Evolutionary conservation across 2,113 vertebrate genomes (phyloP).

Genomic region (Osmerus eperlanus): DNA sequence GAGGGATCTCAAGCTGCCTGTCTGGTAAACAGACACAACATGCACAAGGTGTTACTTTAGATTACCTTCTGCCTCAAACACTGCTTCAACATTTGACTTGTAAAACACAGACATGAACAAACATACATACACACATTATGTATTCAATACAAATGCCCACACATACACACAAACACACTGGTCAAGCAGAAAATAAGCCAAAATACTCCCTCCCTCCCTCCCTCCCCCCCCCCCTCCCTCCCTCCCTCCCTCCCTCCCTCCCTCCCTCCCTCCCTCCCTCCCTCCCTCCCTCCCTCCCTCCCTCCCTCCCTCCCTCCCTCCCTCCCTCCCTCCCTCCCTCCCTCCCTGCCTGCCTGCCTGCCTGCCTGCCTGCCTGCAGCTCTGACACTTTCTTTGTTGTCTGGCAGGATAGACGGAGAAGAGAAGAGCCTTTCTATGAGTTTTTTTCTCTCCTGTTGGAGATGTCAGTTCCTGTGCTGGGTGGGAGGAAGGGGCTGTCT

Average conservation of each 20-base stretch:
- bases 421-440: background rate
- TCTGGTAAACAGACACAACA: no score
- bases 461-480: background rate
- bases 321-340: no score
- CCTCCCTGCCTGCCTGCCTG: no score
- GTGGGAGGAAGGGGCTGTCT: background rate
- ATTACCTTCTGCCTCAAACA: slow-evolving; percentile 25
- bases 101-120: slow-evolving; percentile 3
- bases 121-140: slow-evolving; percentile 14
- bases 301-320: no score
- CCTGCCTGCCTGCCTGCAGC: no score
- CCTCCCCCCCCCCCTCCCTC: background rate
- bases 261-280: background rate
- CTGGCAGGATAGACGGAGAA: background rate
- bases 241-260: background rate
- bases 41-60: no score
- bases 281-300: background rate
- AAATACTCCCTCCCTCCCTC: background rate
- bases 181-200: background rate
- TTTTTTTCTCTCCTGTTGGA: background rate
- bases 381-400: slow-evolving; percentile 6
- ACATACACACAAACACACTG: background rate
- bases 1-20: no score
- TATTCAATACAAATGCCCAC: background rate
- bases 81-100: slow-evolving; percentile 18